Evolutionary conservation across 2,797 vertebrate species (phyloP).

Genomic region (Gorsachius magnificus): DNA sequence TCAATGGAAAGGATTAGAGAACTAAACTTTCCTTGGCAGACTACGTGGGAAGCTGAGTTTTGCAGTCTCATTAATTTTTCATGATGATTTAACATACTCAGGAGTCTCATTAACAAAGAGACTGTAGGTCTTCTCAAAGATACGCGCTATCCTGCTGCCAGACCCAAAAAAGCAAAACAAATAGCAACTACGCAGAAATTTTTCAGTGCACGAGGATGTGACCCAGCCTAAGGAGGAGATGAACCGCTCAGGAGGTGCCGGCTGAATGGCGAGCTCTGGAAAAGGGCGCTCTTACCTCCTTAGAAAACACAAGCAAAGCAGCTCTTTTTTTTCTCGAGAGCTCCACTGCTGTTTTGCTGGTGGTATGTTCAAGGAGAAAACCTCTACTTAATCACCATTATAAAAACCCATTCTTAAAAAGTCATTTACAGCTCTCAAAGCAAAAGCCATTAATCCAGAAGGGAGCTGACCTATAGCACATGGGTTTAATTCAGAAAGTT

Average conservation of each 20-base stretch:
- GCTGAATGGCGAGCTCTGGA: not conserved
- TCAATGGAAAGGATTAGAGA: not conserved
- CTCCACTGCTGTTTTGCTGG: not conserved
- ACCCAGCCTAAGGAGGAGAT: not conserved
- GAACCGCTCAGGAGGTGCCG: not conserved
- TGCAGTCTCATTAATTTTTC: constrained; percentile 55
- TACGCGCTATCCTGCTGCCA: not conserved
- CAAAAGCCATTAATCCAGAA: not conserved
- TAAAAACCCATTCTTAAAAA: not conserved
- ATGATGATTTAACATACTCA: constrained; percentile 19
- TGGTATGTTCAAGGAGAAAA: not conserved
- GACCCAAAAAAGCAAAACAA: not conserved
- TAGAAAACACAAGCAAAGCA: not conserved
- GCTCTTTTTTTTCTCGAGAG: not conserved
- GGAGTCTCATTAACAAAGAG: constrained; percentile 33
- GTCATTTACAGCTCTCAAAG: not conserved
- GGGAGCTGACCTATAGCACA: not conserved
- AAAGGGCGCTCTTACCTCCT: not conserved
- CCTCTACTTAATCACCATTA: not conserved
- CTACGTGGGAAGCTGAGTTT: constrained; percentile 43
- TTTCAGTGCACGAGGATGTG: not conserved
- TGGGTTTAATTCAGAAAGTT: not conserved
- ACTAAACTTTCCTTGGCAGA: constrained; percentile 29
- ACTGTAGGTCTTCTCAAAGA: not conserved
- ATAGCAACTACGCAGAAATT: not conserved